phyloP scores from a whole-genome alignment of 2,797 vertebrate species.

The Hemibagrus guttatus region DNA sequence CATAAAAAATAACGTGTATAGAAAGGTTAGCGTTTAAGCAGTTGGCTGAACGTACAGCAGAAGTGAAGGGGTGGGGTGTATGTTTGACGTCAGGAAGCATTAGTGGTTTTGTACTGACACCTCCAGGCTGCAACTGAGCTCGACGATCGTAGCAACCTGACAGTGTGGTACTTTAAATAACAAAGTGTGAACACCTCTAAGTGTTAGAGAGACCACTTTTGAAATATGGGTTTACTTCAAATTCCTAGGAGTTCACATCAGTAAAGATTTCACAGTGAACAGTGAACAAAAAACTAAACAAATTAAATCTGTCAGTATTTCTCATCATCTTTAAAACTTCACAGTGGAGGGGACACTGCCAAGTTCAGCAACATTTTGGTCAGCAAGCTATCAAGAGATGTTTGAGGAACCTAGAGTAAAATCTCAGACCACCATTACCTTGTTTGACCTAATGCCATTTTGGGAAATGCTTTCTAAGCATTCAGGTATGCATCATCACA shows the following conservation, averaged over 20 bases:
- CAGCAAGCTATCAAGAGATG: background rate
- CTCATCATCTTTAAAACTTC: background rate
- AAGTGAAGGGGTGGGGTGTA: background rate
- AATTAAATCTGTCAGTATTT: background rate
- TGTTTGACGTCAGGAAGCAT: conserved; percentile 10
- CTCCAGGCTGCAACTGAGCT: conserved; percentile 22
- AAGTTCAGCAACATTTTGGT: background rate
- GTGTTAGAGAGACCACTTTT: background rate
- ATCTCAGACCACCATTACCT: background rate
- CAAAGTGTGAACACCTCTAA: background rate
- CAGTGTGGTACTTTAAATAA: background rate
- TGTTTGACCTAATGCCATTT: background rate
- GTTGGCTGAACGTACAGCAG: background rate
- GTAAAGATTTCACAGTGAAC: background rate
- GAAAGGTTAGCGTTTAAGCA: background rate
- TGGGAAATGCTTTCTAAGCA: background rate
- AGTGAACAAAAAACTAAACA: background rate
- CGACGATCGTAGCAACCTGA: background rate
- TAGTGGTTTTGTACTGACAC: conserved; percentile 50
- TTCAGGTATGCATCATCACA: background rate
- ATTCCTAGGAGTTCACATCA: too few relatives aligned
- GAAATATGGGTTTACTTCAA: background rate
- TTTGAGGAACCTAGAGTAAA: background rate
- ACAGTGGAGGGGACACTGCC: background rate
- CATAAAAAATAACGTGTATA: background rate